Evolutionary conservation across 2,888 invertebrate genomes (phyloP), one percentile per base, ranked within the genome.

Genomic region (Chymomyza fuscimana): DNA sequence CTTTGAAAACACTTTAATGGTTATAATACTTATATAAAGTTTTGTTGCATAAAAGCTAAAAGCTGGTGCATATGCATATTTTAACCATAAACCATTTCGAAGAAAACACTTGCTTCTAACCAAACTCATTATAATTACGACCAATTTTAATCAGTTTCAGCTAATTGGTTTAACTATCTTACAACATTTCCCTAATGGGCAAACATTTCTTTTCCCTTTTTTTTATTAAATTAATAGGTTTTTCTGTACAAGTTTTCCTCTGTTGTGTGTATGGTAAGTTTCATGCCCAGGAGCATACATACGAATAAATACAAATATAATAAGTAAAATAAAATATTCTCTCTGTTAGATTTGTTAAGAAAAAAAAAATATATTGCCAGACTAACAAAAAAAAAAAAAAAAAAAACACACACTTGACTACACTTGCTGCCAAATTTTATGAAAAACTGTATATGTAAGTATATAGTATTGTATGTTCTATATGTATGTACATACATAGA

Each of bases 381-480:
- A 36, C 36, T 36, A 25, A 1, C 25, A 3, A 25, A 16, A 54
- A 62, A 56, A 51, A 52, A 25, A 7, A 16, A 54, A 54, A 63
- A 52, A 65, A 67, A 50, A 69, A 54, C 67, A 70, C 22, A 46
- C 32, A 51, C 29, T 50, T 16, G 29, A 32, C 54, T 36, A 29
- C 36, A 12, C 25, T 12, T 25, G 25, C 25, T 29, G 9, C 19
- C 40, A 62, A 29, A 46, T 46, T 46, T 46, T 46, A 63, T 52
- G 29, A 25, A 29, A 63, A 52, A 15, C 12, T 58, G 19, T 25
- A 58, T 58, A n/a, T 25, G 29, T 58, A 22, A 58, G 29, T 22
- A 25, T 22, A 22, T 62, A 46, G 2, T 51, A 22, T 62, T 61
- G 2, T 51, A 51, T 29, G 15, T 25, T 63, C 19, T 40, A 50